Evolutionary conservation across 1,140 invertebrate species (phyloP).

Genomic region (Drosophila nigrodunni): DNA sequence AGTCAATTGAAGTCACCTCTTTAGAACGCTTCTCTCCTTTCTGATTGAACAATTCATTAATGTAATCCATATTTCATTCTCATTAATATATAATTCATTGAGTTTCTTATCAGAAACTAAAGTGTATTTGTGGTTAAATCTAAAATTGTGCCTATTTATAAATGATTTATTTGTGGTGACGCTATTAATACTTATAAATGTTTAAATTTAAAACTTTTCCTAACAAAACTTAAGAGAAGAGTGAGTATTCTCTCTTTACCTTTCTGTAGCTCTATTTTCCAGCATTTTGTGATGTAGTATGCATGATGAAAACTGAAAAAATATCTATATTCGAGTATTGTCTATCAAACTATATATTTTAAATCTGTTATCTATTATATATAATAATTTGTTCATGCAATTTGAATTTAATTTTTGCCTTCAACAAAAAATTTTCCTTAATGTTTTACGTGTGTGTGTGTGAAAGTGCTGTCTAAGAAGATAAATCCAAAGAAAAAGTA

Average conservation of each 20-base stretch:
- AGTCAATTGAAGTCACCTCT: conserved; percentile 31
- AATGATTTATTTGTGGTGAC: neutral
- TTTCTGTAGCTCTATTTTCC: conserved; percentile 15
- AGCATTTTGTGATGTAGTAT: conserved; percentile 17
- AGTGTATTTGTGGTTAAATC: conserved; percentile 20
- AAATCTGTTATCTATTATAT: neutral
- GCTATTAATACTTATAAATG: conserved; percentile 2
- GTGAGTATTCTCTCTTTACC: conserved; percentile 4
- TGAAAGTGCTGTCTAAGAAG: conserved; percentile 16
- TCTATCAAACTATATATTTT: neutral
- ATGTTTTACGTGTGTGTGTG: conserved; percentile 15
- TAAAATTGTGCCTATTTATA: neutral
- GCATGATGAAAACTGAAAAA: neutral
- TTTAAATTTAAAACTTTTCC: neutral
- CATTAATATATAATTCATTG: neutral
- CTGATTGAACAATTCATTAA: conserved; percentile 6
- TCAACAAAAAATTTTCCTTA: neutral
- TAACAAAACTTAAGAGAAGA: neutral
- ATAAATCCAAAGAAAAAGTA: conserved; percentile 24
- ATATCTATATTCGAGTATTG: neutral
- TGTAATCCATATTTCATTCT: conserved; percentile 5
- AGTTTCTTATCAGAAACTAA: conserved; percentile 8
- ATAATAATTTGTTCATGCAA: conserved; percentile 4
- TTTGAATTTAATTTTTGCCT: conserved; percentile 27
- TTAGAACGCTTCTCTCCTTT: neutral